Base-by-base conservation (phyloP, 2,797 vertebrate species). In the Alectoris magna region DNA sequence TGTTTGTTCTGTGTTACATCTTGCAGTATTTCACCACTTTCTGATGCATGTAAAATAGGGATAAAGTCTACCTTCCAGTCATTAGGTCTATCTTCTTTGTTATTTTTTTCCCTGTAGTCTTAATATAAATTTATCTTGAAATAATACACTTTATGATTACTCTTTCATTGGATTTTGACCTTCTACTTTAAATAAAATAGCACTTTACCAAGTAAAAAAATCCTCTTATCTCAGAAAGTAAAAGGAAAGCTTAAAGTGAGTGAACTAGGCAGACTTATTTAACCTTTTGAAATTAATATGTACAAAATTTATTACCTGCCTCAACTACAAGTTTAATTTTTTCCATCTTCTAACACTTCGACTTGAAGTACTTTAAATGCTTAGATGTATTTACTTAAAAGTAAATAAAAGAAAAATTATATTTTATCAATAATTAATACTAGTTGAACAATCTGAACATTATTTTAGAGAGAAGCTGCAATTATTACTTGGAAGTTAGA, bases 381-480 rank as follows among this genome's bases (percentile, higher is more conserved):
- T 67, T 83, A 72, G 43, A 93, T 77, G 10, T 34, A 53, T 12
- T 29, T 19, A 63, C 62, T 29, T 43, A 31, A 43, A 63, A 41
- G 27, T 31, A 39, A 63, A 31, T 63, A 41, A 14, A 43, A 43
- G 13, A 21, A 55, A 88, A 85, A 10, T 56, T 59, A 64, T 27
- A 11, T 83, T 83, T 80, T 80, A 75, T 91, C 78, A 85, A 85
- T 90, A 91, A 94, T 85, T 94, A 94, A 87, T 64, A 72, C 18
- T 17, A 43, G 7, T 6, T 91, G 58, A 94, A 83, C 29, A 93
- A 82, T 88, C n/a, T 69, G 18, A 90, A 90, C 24, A n/a, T 69
- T 84, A 72, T 66, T 90, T 87, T 77, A 79, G 48, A 27, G 15
- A 46, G 13, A 66, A 79, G 7, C 18, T 59, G 10, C 88, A 27